These are phyloP conservation scores for Caenorhabditis doughertyi DNA, from an alignment of 2,888 invertebrate genomes.

Conservation along the genomic window DNA sequence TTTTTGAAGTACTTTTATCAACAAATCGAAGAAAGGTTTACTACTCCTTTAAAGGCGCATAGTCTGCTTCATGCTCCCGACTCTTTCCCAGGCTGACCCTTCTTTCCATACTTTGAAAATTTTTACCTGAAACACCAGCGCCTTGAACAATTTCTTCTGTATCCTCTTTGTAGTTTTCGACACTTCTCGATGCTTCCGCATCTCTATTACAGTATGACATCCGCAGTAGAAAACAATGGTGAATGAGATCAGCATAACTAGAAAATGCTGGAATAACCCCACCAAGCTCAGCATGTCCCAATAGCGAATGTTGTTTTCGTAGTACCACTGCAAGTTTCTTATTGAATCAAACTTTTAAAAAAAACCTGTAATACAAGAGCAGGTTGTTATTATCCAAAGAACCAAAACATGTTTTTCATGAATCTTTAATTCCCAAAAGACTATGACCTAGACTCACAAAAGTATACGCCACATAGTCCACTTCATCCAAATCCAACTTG, in stretches of 20 bases:
- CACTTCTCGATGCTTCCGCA: slow-evolving; percentile 16
- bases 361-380: no score
- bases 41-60: no score
- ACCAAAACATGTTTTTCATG: neutral
- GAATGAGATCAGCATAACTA: slow-evolving; percentile 36
- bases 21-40: no score
- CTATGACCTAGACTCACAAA: slow-evolving; percentile 1
- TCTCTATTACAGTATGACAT: slow-evolving; percentile 3
- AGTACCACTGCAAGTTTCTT: slow-evolving; percentile 23
- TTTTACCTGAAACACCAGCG: slow-evolving; percentile 40
- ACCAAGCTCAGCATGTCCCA: slow-evolving; percentile 2
- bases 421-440: neutral
- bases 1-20: no score
- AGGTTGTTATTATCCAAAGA: no score
- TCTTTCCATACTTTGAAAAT: no score
- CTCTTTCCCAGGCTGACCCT: no score
- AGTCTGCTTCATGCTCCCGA: no score
- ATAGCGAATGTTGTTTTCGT: neutral
- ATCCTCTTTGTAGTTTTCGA: slow-evolving; percentile 17
- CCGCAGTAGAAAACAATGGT: slow-evolving; percentile 38
- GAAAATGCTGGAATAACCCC: slow-evolving; percentile 19
- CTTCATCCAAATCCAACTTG: neutral
- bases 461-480: slow-evolving; percentile 30
- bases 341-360: no score
- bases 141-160: slow-evolving; percentile 48